Percentiles rank a stretch among this genome's conserved stretches.
Conservation (phyloP, 2,888 invertebrate species). For the Andrena camellia region DNA sequence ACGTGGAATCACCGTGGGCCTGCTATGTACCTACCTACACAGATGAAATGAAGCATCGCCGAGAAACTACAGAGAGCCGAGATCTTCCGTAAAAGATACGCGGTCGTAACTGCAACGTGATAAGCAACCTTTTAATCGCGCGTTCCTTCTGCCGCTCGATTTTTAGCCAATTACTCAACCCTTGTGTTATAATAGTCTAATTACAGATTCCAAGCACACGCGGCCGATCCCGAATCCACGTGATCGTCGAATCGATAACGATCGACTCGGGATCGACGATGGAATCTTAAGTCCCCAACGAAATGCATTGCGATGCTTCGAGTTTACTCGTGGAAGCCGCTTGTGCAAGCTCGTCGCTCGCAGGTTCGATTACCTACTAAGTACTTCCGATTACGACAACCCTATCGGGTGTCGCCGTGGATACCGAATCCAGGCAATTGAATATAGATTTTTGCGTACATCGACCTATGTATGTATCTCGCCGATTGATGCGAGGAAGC, state of each 20-base stretch:
- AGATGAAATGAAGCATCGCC: neutral
- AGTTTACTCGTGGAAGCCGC: no score
- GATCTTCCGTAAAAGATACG: slow-evolving; percentile 11
- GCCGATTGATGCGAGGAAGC: neutral
- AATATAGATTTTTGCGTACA: neutral
- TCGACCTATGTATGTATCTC: neutral
- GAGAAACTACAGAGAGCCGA: neutral
- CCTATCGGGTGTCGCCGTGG: neutral
- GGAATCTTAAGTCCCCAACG: slow-evolving; percentile 52
- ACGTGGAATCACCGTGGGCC: no score
- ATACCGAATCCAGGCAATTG: neutral
- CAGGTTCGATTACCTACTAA: neutral
- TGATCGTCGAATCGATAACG: slow-evolving; percentile 51
- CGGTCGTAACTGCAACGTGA: neutral
- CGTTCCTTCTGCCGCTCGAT: neutral
- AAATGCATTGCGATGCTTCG: slow-evolving; percentile 7
- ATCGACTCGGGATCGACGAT: slow-evolving; percentile 23
- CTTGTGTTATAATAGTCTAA: slow-evolving; percentile 18
- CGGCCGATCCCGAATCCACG: slow-evolving; percentile 41
- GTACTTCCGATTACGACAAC: neutral
- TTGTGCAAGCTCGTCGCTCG: neutral
- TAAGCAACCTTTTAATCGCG: neutral
- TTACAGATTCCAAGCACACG: slow-evolving; percentile 53
- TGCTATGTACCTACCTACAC: neutral
- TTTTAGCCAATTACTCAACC: slow-evolving; percentile 26